Evolutionary conservation across 2,888 invertebrate species (phyloP), one percentile per base, ranked within the genome.

Genomic region (Rotaria sp.): DNA sequence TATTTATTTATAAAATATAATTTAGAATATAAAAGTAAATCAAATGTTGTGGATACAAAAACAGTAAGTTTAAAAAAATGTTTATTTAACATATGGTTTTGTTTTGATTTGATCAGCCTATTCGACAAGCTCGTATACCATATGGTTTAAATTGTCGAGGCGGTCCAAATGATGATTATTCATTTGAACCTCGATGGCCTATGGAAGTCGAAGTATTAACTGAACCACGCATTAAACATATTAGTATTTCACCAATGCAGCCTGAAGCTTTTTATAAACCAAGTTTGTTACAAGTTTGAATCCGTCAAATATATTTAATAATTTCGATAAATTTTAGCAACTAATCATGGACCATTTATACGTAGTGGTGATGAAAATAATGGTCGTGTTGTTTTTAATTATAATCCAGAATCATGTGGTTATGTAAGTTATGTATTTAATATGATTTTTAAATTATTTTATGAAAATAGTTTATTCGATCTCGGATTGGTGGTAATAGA

Each of bases 191-290:
- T 35, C n/a, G 86, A n/a, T 86, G 91, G 91, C 91, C 91, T 1
- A 88, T 90, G 52, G 91, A 91, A 84, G 88, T 91, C 26, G 90
- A 96, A 95, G 96, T 96, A 85, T 93, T 96, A 88, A 94, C 94
- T 89, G 95, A 95, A 89, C 45, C 80, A 45, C 93, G 94, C 89
- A 93, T 96, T 88, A 93, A 93, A 88, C 96, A 96, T 90, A 93
- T 95, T 89, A 93, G 93, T 67, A 94, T 94, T 92, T 92, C 92
- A 88, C 94, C 95, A 11, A 91, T 93, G 2, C 92, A 93, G 67
- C 94, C 95, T 80, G 96, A 96, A 90, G 94, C 94, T 0, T 96
- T 95, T 91, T 96, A 91, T 88, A 89, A 89, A 88, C 88, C 88
- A 86, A 90, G 91, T 91, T 88, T 89, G 90, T 87, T 41, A 48